Evolutionary conservation across 2,113 vertebrate genomes (phyloP), one percentile per base, ranked within the genome.

Genomic region (Sander lucioperca): DNA sequence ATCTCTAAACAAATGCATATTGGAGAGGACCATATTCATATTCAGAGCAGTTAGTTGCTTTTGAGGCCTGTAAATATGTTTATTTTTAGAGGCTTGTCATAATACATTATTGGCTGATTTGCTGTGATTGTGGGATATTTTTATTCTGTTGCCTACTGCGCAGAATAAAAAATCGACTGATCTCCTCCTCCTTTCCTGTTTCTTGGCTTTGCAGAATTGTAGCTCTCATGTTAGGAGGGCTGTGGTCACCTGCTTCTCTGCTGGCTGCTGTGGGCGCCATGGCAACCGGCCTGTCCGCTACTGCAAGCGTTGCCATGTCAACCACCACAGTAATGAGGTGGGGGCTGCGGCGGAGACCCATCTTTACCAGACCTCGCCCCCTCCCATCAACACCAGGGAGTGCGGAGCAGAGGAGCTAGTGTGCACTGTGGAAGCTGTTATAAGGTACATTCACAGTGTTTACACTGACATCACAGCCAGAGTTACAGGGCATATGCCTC

Each of bases 171-270:
- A 84, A 78, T 66, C 39, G 74, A 74, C 45, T 39, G 23, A 75
- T 77, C 80, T 79, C 25, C 18, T 77, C 58, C 79, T 72, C 64
- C 27, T 30, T 50, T 23, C 25, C 56, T 56, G 3, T 64, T 67
- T 82, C 65, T 75, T 50, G 80, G 66, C 51, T 80, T 79, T 36
- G 39, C 88, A 99, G 98, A 99, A 99, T 95, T 99, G 98, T 83
- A 99, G 98, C 92, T 99, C 98, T 3, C 98, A 99, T 9, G 98
- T 99, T 50, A 95, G 98, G 74, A 97, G 98, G 86, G 98, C 98
- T 0, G 97, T 99, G 4, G 98, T 99, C 90, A 99, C 98, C 1
- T 99, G 98, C 95, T 99, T 99, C 94, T 99, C 98, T 3, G 98
- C 98, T 0, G 97, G 98, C 87, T 99, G 98, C 96, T 99, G 98